Base-by-base conservation (phyloP, 2,888 invertebrate genomes). In the Drosophila meridionalis region DNA sequence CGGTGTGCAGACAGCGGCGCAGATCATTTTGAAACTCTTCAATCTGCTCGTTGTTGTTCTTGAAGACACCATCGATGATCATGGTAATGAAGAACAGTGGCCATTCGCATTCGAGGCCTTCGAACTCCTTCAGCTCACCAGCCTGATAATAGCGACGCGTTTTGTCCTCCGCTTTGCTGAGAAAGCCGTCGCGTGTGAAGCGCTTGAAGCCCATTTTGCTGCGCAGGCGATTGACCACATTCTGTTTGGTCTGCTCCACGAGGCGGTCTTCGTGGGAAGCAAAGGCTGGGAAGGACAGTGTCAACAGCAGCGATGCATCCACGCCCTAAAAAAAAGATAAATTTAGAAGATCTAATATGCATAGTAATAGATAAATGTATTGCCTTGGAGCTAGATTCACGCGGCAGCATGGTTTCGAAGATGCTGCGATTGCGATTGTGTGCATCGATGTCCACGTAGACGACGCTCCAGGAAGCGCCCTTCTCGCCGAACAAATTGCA, bases 311-410 rank as follows among this genome's bases (percentile, higher is more conserved):
- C 1, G 99, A 97, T 0, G 97, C 96, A 94, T 99, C 99, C 3
- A 99, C 98, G 78, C 97, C 98, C 97, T 98, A 7, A 26, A 34
- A 52, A 3, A 36, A 12, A 20, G 52, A 36, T 0, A 0, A 7
- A 6, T 11, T 20, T 40, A 40, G 3, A 5, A 30, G 4, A 11
- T 0, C 2, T 28, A 1, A 26, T n/a, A 14, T 20, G 9, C 11
- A 1, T 3, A 12, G n/a, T 14, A 0, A 4, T 20, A 11, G 2
- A 20, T 36, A 1, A 34, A 26, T 52, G 2, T 12, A 32, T 4
- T n/a, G 98, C 99, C 95, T 99, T 99, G 0, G 99, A 99, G 92
- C 98, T 98, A 0, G 99, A 99, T 94, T 99, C 99, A 83, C 99
- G 95, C 0, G 99, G 99, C 45, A 99, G 94, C 94, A 99, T 96